These are phyloP conservation scores for Lycocerus yunnanus DNA, from an alignment of 2,888 invertebrate genomes.

Conservation along the genomic window DNA sequence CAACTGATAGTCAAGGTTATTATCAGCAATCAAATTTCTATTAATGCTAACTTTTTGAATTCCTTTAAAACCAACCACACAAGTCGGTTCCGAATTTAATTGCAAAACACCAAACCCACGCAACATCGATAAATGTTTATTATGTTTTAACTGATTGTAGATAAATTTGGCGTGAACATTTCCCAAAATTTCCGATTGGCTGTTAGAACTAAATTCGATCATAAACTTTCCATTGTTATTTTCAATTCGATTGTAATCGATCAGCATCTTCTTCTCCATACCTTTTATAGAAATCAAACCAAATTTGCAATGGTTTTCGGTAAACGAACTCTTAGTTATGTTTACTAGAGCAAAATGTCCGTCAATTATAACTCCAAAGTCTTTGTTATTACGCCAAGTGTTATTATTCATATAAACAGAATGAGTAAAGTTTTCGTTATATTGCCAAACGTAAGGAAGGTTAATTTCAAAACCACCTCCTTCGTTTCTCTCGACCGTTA, in stretches of 20 bases:
- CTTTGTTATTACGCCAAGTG: constrained; percentile 83
- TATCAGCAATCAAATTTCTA: constrained; percentile 85
- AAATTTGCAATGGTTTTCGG: constrained; percentile 80
- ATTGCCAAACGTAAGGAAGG: constrained; percentile 94
- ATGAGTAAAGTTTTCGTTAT: constrained; percentile 93
- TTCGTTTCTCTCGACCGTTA: constrained; percentile 82
- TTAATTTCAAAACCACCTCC: constrained; percentile 87
- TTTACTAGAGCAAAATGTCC: constrained; percentile 94
- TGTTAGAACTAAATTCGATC: constrained; percentile 86
- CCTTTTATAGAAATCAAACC: constrained; percentile 84
- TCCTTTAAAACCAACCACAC: constrained; percentile 89
- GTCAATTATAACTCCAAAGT: constrained; percentile 83
- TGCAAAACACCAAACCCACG: constrained; percentile 52
- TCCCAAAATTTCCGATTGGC: constrained; percentile 91
- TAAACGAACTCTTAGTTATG: constrained; percentile 82
- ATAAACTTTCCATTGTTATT: constrained; percentile 82
- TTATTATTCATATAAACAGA: constrained; percentile 86
- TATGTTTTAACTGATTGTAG: constrained; percentile 77
- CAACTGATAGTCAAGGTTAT: constrained; percentile 84
- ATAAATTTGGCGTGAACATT: constrained; percentile 79
- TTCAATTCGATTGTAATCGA: constrained; percentile 79
- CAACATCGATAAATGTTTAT: constrained; percentile 56
- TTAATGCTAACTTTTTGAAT: constrained; percentile 92
- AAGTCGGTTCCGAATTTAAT: constrained; percentile 66
- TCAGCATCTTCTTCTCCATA: constrained; percentile 94